These are phyloP conservation scores for Amyelois transitella DNA, from an alignment of 1,140 invertebrate genomes.

Conservation along the genomic window DNA sequence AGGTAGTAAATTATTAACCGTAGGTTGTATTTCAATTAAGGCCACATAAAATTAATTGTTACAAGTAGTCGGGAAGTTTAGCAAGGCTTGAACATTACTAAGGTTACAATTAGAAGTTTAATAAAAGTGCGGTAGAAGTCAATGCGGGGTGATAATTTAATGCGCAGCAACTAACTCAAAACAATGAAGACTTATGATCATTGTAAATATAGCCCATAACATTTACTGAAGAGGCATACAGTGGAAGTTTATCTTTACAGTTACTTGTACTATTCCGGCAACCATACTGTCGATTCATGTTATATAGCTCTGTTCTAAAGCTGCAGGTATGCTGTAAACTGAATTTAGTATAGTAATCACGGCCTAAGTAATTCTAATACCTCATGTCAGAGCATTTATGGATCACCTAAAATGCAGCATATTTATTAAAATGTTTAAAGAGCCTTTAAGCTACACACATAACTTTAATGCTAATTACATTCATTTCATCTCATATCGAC, in stretches of 20 bases:
- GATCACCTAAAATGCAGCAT: too few species aligned
- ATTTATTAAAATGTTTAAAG: too few species aligned
- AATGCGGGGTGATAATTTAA: neutral
- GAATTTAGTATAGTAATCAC: too few species aligned
- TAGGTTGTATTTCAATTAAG: neutral
- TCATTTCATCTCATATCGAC: too few species aligned
- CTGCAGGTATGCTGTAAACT: neutral
- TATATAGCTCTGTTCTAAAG: neutral
- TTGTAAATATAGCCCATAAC: neutral
- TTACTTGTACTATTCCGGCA: neutral
- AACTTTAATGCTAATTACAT: too few species aligned
- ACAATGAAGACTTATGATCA: neutral
- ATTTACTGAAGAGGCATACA: neutral
- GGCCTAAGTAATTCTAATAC: too few species aligned
- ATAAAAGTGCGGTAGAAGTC: too few species aligned
- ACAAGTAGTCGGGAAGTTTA: neutral
- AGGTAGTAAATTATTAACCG: neutral
- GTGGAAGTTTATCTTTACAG: neutral
- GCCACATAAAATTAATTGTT: neutral
- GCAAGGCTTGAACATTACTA: too few species aligned
- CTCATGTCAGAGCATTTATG: too few species aligned
- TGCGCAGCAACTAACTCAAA: neutral
- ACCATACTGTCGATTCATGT: neutral
- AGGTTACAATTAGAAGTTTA: too few species aligned
- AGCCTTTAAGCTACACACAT: too few species aligned